A percentile compares a stretch with the other conserved stretches of the same genome.
Conservation (phyloP, 2,888 invertebrate species). For the Melipona bicolor region DNA sequence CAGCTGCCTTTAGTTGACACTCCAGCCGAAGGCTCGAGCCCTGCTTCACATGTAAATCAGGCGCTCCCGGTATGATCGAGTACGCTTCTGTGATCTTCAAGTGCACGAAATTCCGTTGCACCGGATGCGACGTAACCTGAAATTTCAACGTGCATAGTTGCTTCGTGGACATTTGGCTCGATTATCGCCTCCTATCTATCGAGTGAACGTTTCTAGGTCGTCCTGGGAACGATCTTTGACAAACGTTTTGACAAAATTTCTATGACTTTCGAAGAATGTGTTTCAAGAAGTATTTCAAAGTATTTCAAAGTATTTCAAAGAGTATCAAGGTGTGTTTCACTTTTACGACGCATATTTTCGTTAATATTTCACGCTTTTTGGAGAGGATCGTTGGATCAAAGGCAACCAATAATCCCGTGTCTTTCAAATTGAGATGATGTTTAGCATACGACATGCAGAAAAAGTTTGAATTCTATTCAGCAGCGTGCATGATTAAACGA, state of each 20-base stretch:
- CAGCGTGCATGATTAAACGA: neutral
- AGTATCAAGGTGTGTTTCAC: neutral
- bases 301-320: neutral
- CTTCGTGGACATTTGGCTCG: neutral
- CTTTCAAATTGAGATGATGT: neutral
- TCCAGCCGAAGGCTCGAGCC: conserved; percentile 81
- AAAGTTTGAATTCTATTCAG: neutral
- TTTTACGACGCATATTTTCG: neutral
- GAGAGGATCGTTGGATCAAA: neutral
- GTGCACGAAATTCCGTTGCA: conserved; percentile 78
- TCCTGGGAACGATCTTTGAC: neutral
- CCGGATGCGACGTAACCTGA: conserved; percentile 80
- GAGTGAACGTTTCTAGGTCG: neutral
- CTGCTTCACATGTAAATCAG: conserved; percentile 82
- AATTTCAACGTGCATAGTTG: conserved; percentile 39
- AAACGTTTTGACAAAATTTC: neutral
- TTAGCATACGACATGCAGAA: neutral
- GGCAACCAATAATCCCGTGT: neutral
- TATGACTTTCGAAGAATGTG: neutral
- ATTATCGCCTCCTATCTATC: neutral
- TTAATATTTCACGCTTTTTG: neutral
- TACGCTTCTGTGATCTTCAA: conserved; percentile 81
- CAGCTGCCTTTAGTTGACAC: conserved; percentile 80
- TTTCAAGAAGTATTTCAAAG: neutral
- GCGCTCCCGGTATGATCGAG: conserved; percentile 81